A percentile compares a stretch with the other conserved stretches of the same genome.
Evolutionary conservation across 30 jellyfish, hydroid and myxozoan genomes (phyloP).

Genomic region (Aurelia aurita complex sp. Pacific): DNA sequence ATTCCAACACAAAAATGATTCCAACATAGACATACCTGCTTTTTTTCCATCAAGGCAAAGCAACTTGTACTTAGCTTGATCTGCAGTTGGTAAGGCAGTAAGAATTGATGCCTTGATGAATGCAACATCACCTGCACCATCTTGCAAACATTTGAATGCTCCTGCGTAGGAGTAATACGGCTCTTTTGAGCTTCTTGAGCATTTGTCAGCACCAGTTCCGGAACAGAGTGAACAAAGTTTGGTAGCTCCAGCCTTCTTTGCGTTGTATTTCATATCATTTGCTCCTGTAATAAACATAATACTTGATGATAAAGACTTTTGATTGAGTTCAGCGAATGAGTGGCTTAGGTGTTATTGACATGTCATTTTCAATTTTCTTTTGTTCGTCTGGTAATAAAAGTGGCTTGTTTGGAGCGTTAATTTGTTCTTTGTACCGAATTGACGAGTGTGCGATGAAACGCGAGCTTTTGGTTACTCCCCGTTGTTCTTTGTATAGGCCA

Average conservation of each 20-base stretch:
- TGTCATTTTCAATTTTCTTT: no score
- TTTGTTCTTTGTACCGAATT: conserved; percentile 1
- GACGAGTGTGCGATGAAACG: neutral
- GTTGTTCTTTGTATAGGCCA: neutral
- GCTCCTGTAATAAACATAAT: conserved; percentile 26
- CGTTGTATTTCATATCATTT: conserved; percentile 33
- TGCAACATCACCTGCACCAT: conserved; percentile 63
- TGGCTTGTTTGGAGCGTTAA: conserved; percentile 5
- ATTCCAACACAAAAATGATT: no score
- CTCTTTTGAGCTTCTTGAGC: conserved; percentile 41
- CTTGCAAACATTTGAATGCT: conserved; percentile 61
- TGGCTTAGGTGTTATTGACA: no score
- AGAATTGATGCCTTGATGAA: conserved; percentile 45
- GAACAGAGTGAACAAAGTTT: conserved; percentile 51
- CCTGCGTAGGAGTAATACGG: conserved; percentile 73
- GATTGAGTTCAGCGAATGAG: no score
- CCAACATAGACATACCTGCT: no score
- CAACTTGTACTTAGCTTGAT: conserved; percentile 17
- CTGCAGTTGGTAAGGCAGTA: neutral
- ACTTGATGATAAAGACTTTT: no score
- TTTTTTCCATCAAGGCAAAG: conserved; percentile 6
- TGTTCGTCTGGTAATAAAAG: no score
- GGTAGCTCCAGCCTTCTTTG: conserved; percentile 1
- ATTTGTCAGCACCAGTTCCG: conserved; percentile 40
- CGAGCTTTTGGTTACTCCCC: no score